Evolutionary conservation across 2,888 invertebrate species (phyloP).

Genomic region (Beris morrisii): DNA sequence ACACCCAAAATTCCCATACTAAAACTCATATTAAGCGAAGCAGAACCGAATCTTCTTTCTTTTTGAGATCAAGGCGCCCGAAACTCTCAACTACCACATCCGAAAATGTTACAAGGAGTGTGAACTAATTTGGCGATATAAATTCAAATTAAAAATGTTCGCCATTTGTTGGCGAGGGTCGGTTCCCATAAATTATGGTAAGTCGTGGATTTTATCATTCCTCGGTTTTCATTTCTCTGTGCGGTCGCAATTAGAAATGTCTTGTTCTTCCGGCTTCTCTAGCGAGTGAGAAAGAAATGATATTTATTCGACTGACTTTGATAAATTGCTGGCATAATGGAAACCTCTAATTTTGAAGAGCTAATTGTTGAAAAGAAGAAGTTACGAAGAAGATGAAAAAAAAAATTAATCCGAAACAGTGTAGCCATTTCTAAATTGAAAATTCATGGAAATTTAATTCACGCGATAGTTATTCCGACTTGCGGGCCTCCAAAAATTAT

Average conservation of each 20-base stretch:
- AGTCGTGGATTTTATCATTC: constrained; percentile 32
- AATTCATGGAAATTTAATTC: too few species aligned
- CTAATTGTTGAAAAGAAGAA: constrained; percentile 16
- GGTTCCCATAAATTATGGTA: constrained; percentile 31
- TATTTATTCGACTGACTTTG: constrained; percentile 26
- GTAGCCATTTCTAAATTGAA: too few species aligned
- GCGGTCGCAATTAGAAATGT: constrained; percentile 29
- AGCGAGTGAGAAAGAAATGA: background rate
- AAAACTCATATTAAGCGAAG: too few species aligned
- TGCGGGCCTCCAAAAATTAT: too few species aligned
- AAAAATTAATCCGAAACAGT: too few species aligned
- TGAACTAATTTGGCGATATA: constrained; percentile 32
- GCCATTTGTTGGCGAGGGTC: constrained; percentile 32
- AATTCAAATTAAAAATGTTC: constrained; percentile 32
- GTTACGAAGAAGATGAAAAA: too few species aligned
- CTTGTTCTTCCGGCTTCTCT: constrained; percentile 19
- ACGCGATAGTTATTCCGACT: too few species aligned
- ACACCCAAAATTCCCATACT: too few species aligned
- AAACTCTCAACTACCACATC: too few species aligned
- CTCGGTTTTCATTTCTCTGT: constrained; percentile 26
- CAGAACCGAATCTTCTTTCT: too few species aligned
- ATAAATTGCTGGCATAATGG: constrained; percentile 26
- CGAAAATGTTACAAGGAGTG: constrained; percentile 13
- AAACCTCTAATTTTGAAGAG: constrained; percentile 25
- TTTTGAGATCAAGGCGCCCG: too few species aligned